These are phyloP conservation scores for Troides oblongomaculatus DNA, from an alignment of 2,888 invertebrate genomes.

Conservation along the genomic window DNA sequence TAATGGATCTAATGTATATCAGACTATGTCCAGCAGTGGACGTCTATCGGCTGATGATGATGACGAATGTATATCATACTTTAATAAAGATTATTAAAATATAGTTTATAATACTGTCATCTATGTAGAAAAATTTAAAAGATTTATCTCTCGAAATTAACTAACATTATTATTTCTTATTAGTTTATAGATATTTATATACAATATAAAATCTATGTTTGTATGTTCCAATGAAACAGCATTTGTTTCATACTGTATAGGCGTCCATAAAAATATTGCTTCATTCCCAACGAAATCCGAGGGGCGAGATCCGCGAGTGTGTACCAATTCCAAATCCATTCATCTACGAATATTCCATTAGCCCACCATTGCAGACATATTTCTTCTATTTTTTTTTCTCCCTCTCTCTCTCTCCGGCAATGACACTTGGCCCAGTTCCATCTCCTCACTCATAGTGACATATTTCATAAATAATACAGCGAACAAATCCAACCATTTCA, in stretches of 20 bases:
- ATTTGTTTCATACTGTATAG: neutral
- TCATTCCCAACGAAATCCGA: conserved; percentile 15
- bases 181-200: too few relatives aligned
- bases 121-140: too few relatives aligned
- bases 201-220: too few relatives aligned
- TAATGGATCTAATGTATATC: too few relatives aligned
- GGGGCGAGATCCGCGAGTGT: conserved; percentile 11
- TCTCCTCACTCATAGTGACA: conserved; percentile 29
- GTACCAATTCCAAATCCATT: conserved; percentile 41
- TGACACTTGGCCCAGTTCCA: conserved; percentile 30
- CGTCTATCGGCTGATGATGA: too few relatives aligned
- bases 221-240: too few relatives aligned
- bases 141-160: too few relatives aligned
- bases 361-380: conserved; percentile 29
- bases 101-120: too few relatives aligned
- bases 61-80: too few relatives aligned
- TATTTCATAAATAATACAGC: conserved; percentile 29
- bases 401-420: neutral
- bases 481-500: conserved; percentile 6
- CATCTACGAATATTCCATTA: conserved; percentile 48
- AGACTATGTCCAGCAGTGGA: too few relatives aligned
- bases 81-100: too few relatives aligned
- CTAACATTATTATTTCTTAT: too few relatives aligned
- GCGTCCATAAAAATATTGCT: conserved; percentile 21
- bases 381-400: conserved; percentile 14